Evolutionary conservation across 2,888 invertebrate species (phyloP).

Genomic region (Ormyrus nitidulus): DNA sequence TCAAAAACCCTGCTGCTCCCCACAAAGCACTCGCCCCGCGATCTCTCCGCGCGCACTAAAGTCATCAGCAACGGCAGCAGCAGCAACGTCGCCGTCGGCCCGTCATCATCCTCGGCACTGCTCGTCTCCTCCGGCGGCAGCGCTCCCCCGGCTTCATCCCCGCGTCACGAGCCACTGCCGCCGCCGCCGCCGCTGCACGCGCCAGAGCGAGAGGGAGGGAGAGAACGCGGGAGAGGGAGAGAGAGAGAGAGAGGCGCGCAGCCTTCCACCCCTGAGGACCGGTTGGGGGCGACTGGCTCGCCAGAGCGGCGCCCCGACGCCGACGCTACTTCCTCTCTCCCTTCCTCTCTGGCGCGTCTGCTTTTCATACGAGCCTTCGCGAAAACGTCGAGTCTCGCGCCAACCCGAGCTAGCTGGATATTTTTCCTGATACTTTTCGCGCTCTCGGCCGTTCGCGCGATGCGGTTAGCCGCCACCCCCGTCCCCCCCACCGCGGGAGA

Average conservation of each 20-base stretch:
- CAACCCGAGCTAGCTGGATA: too few species aligned
- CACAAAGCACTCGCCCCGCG: too few species aligned
- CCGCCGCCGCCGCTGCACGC: too few species aligned
- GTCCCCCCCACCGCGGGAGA: too few species aligned
- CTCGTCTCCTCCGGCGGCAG: neutral
- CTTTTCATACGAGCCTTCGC: constrained; percentile 59
- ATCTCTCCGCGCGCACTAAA: too few species aligned
- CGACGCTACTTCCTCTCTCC: neutral
- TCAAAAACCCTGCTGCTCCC: too few species aligned
- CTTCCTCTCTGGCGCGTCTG: neutral
- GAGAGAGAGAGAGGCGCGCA: neutral
- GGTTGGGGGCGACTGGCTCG: constrained; percentile 69
- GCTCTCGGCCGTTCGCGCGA: too few species aligned
- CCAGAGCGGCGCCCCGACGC: constrained; percentile 63
- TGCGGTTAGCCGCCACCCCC: too few species aligned
- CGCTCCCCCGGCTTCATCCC: too few species aligned
- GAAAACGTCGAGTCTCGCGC: constrained; percentile 57
- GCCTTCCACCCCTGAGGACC: constrained; percentile 55
- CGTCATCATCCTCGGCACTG: neutral
- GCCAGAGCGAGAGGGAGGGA: neutral
- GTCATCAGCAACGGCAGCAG: too few species aligned
- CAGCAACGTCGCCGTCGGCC: neutral
- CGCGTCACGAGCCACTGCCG: too few species aligned
- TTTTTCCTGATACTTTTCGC: too few species aligned
- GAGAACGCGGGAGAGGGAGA: neutral